Evolutionary conservation across 2,113 vertebrate genomes (phyloP), one percentile per base, ranked within the genome.

Genomic region (Edolisoma coerulescens): DNA sequence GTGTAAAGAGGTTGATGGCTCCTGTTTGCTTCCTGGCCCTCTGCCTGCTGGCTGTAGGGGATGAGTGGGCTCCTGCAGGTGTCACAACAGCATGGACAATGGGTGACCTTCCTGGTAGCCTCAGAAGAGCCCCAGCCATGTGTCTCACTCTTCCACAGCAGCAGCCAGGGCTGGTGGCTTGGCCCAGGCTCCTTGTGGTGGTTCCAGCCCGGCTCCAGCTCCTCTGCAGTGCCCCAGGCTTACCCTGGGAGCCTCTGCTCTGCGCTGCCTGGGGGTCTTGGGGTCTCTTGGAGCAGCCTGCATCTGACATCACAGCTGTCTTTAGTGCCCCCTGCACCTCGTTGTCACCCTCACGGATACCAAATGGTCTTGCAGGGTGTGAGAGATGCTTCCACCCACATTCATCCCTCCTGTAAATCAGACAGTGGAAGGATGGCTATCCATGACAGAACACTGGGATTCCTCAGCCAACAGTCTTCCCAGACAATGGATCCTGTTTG

Each of bases 261-360:
- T 7, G 1, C 0, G 0, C 30, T 77, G 16, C 24, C 39, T 52
- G 39, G 6, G 18, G 8, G 23, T 10, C 47, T 8, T 37, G 33
- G 64, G 27, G 14, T 42, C 30, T 0, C 50, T 77, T 60, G 19
- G 39, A 21, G 5, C 35, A 79, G 56, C 5, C 42, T 67, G 26
- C 20, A 14, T 37, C 56, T 88, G 30, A 28, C 33, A 56, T 28
- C 0, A 2, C 15, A 75, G 28, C 10, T 70, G 9, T 37, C n/a
- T 56, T 45, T n/a, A n/a, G 30, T 5, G 30, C 54, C 16, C 30
- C 13, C 56, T 78, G 69, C 22, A 54, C 30, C 28, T 85, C 1
- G 0, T 2, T 26, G 35, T 37, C 68, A 77, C 52, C 39, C 85
- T 61, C 12, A 26, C 26, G 19, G 11, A 22, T 16, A 74, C 7